These are phyloP conservation scores for Falcunculus frontatus DNA, from an alignment of 2,113 vertebrate genomes.

Conservation along the genomic window DNA sequence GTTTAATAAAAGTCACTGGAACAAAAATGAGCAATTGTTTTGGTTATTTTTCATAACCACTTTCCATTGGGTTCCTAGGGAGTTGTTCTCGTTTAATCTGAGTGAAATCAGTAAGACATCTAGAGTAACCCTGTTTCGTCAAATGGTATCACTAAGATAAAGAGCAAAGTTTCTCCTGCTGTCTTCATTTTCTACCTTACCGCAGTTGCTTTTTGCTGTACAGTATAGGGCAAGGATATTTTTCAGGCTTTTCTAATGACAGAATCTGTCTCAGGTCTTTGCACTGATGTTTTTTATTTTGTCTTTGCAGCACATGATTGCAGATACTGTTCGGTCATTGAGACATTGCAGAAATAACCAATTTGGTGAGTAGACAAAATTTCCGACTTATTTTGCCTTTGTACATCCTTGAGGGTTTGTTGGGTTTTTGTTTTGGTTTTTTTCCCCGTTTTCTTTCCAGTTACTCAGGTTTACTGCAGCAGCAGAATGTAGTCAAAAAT, in stretches of 20 bases:
- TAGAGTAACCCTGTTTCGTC: not conserved
- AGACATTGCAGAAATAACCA: constrained; percentile 89
- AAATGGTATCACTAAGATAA: not conserved
- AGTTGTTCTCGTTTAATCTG: not conserved
- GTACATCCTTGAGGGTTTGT: not conserved
- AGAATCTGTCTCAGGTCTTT: not conserved
- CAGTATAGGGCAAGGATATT: not conserved
- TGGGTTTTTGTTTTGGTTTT: fast-evolving
- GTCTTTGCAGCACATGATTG: constrained; percentile 89
- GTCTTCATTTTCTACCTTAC: not conserved
- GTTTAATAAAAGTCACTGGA: not conserved
- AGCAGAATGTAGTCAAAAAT: not conserved
- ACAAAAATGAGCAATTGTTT: not conserved
- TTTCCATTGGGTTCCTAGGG: not conserved
- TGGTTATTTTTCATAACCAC: not conserved
- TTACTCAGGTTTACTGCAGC: not conserved
- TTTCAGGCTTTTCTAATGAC: not conserved
- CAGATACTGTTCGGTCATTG: constrained; percentile 88
- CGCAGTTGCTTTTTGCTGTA: not conserved
- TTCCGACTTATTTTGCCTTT: not conserved
- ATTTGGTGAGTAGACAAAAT: constrained; percentile 78
- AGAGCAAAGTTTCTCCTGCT: not conserved
- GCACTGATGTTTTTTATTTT: not conserved
- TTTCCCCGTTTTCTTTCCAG: not conserved
- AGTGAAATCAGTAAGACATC: not conserved